Conservation (phyloP, 2,888 invertebrate genomes). For the Patella caerulea region DNA sequence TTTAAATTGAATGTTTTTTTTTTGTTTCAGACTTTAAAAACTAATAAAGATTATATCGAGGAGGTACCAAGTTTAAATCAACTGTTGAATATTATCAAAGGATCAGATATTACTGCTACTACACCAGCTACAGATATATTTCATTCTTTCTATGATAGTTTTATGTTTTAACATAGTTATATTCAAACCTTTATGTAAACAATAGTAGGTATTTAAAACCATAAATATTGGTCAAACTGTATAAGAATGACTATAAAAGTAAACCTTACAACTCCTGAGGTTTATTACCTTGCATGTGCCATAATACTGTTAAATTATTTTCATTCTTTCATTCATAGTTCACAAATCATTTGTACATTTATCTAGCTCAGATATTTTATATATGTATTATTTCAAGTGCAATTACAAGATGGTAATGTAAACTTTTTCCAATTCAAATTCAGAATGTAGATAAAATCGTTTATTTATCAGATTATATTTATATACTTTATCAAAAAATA, state of each 20-base stretch:
- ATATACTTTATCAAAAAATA: too few species aligned
- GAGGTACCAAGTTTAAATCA: not conserved
- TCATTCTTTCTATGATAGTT: not conserved
- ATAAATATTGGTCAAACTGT: not conserved
- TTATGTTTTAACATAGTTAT: not conserved
- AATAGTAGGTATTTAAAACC: not conserved
- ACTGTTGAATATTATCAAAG: conserved; percentile 18
- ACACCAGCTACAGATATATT: conserved; percentile 1
- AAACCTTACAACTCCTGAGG: not conserved
- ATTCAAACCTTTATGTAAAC: not conserved
- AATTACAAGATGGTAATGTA: too few species aligned
- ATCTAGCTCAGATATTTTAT: too few species aligned
- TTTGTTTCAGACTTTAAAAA: conserved; percentile 14
- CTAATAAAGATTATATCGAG: conserved; percentile 13
- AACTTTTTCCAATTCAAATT: too few species aligned
- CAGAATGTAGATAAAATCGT: too few species aligned
- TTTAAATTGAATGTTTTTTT: too few species aligned
- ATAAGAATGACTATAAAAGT: not conserved
- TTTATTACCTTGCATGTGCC: not conserved
- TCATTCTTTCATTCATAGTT: too few species aligned
- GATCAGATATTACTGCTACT: conserved; percentile 3
- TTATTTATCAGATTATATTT: too few species aligned
- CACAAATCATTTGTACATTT: too few species aligned
- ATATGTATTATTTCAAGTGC: too few species aligned
- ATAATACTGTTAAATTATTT: not conserved